phyloP scores from a whole-genome alignment of 2,113 vertebrate species.

The Nematolebias whitei region DNA sequence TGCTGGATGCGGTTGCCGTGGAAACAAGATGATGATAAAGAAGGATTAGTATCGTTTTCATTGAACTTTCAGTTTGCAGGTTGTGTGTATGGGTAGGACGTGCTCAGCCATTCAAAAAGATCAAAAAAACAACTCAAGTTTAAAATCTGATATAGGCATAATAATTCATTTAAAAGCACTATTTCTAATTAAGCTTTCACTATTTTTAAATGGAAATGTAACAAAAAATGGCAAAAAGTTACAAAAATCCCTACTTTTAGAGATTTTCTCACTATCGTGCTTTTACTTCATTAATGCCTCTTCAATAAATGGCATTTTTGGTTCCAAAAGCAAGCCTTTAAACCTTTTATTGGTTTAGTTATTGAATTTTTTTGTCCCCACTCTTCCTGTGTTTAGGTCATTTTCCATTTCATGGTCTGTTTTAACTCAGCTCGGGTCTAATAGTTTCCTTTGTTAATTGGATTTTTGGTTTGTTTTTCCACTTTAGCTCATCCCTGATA shows the following conservation, averaged over 20 bases:
- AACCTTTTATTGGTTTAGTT: background rate
- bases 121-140: too few species aligned
- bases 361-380: background rate
- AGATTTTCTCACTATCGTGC: background rate
- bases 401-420: background rate
- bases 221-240: too few species aligned
- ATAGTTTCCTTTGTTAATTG: background rate
- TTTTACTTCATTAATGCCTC: background rate
- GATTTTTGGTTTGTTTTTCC: background rate
- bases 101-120: background rate
- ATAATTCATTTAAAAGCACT: background rate
- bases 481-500: background rate
- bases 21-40: slow-evolving; percentile 19
- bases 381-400: slow-evolving; percentile 12
- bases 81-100: slow-evolving; percentile 7
- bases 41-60: slow-evolving; percentile 25
- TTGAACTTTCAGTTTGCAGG: slow-evolving; percentile 40
- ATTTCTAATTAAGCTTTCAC: too few species aligned
- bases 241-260: background rate
- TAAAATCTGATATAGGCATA: too few species aligned
- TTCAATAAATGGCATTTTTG: background rate
- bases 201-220: too few species aligned
- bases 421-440: background rate
- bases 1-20: slow-evolving; percentile 4
- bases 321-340: background rate